Evolutionary conservation across 2,113 vertebrate species (phyloP).

Genomic region (Neogale vison): DNA sequence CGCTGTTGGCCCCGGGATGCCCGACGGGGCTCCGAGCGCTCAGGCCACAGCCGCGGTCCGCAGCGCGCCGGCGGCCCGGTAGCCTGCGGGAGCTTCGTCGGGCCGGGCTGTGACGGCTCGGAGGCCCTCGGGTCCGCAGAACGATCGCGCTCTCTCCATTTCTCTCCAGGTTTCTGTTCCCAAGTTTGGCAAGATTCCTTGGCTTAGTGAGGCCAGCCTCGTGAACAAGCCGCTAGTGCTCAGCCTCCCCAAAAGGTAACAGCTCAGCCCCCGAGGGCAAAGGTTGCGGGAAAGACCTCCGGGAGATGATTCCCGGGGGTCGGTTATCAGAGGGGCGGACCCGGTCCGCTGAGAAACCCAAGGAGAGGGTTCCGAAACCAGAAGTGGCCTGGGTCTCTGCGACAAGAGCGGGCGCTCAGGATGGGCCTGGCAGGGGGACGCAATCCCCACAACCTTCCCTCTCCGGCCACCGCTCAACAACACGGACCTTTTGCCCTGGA

Average conservation of each 20-base stretch:
- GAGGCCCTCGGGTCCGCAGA: neutral
- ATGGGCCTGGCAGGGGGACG: no score
- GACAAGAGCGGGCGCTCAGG: neutral
- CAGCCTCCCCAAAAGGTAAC: constrained; percentile 71
- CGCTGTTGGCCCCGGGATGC: neutral
- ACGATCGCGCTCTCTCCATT: neutral
- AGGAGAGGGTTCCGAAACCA: neutral
- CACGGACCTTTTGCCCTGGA: neutral
- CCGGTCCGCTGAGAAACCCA: neutral
- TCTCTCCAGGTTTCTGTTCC: constrained; percentile 62
- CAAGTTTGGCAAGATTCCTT: constrained; percentile 73
- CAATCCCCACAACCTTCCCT: neutral
- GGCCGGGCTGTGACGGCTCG: neutral
- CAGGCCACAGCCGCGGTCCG: neutral
- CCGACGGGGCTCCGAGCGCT: neutral
- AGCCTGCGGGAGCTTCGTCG: neutral
- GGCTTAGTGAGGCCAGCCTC: constrained; percentile 60
- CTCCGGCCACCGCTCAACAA: no score
- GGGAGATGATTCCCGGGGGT: neutral
- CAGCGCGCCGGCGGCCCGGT: neutral
- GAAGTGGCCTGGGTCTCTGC: neutral
- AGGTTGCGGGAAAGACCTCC: neutral
- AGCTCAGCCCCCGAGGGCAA: neutral
- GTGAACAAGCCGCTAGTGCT: constrained; percentile 69
- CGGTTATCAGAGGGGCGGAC: neutral